These are phyloP conservation scores for Paraescarpia echinospica DNA, from an alignment of 1,140 invertebrate species.

Conservation along the genomic window DNA sequence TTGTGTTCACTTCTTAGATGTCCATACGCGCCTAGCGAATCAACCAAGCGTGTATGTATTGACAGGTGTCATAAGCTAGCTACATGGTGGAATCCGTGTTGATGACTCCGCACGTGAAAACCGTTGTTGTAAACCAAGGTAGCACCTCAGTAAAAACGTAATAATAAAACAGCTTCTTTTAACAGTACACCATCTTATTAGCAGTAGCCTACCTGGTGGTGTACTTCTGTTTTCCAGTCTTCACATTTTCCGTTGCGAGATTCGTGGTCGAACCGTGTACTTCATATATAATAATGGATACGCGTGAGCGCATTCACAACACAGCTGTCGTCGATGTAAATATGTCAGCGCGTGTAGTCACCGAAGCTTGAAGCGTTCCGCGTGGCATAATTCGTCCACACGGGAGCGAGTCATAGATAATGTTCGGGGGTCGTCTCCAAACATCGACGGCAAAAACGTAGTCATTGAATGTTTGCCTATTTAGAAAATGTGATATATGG, in stretches of 20 bases:
- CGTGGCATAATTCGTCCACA: neutral
- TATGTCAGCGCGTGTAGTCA: neutral
- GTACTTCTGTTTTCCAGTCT: neutral
- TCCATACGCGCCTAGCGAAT: neutral
- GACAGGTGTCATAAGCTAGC: neutral
- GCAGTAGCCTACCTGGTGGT: neutral
- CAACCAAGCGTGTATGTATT: neutral
- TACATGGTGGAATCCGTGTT: neutral
- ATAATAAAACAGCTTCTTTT: neutral
- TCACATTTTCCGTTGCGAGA: neutral
- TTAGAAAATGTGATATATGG: neutral
- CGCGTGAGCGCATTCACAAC: neutral
- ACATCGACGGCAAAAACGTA: neutral
- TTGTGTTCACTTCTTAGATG: neutral
- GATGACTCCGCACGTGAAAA: neutral
- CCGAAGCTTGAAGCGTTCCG: neutral
- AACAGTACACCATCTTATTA: neutral
- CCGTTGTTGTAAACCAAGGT: neutral
- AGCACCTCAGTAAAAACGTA: neutral
- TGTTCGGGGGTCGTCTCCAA: neutral
- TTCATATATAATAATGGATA: neutral
- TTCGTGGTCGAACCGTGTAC: neutral
- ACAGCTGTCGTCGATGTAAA: neutral
- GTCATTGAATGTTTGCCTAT: neutral
- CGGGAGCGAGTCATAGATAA: neutral